Conservation (phyloP, 1,140 invertebrate genomes). For the Cepaea nemoralis region DNA sequence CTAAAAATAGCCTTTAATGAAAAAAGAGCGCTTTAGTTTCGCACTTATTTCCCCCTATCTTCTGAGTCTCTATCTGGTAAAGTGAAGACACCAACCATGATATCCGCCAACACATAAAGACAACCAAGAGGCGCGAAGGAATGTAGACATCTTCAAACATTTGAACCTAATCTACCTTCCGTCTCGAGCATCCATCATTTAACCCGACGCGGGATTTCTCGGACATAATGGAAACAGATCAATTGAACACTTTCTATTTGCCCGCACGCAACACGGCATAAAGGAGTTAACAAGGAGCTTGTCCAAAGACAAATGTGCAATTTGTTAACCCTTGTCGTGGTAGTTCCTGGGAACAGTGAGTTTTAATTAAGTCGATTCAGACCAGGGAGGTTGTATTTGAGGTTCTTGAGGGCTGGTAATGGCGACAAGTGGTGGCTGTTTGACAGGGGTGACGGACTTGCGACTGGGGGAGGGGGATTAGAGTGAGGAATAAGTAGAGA, state of each 20-base stretch:
- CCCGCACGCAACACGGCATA: neutral
- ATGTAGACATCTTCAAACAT: no score
- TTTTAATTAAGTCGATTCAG: neutral
- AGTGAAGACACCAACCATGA: no score
- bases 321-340: neutral
- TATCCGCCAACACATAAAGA: no score
- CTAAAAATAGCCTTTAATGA: no score
- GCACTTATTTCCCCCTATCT: no score
- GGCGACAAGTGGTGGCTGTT: neutral
- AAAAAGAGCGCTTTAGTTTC: no score
- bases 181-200: neutral
- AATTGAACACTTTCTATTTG: neutral
- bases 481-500: neutral
- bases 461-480: neutral
- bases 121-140: no score
- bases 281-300: neutral
- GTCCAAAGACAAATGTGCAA: neutral
- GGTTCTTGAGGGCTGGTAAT: neutral
- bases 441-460: neutral
- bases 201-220: neutral
- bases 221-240: neutral
- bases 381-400: neutral
- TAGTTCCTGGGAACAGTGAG: neutral
- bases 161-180: no score
- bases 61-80: no score